Base-by-base conservation (phyloP, 2,797 vertebrate species). In the Gymnothorax javanicus region DNA sequence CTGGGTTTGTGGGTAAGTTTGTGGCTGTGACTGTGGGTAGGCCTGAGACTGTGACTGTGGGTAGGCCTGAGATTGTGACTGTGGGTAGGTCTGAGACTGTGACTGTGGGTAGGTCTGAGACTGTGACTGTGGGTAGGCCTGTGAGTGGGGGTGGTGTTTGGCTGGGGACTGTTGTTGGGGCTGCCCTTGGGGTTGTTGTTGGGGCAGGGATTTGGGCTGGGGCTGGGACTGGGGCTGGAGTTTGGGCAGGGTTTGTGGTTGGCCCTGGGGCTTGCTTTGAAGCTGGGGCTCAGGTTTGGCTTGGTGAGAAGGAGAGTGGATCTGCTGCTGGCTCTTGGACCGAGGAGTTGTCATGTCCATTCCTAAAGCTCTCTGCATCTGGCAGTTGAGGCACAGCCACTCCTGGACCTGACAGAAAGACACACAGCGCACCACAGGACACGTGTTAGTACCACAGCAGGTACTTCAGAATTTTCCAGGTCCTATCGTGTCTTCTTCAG, bases 371-470 rank as follows among this genome's bases (percentile, higher is more conserved):
- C 99, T 96, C 95, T 99, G 98, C 98, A 99, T 99, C 97, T 99
- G 99, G 95, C 99, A 99, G 94, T 99, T 99, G 91, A 99, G 95
- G 94, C 99, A 99, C 85, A 99, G 95, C 99, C 99, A 99, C 93
- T 99, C 99, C 90, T 99, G 97, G 87, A 99, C 97, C 99, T 99
- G 91, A 0, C 15, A 86, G 59, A 77, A n/a, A 69, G 50, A 82
- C 50, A 87, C 43, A 87, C 58, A 79, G 50, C 43, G 17, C 56
- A 87, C 59, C 77, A 84, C 50, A 60, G 81, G 12, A 84, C 81
- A 52, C 11, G 77, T 23, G 12, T 86, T 54, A 86, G 25, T n/a
- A 57, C 11, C 60, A 54, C 73, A 86, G n/a, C 23, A 69, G 64
- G 25, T 75, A 33, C 43, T 75, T 75, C 17, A 33, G 5, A 75